phyloP scores from a whole-genome alignment of 1,140 invertebrate species.

The Drosophila cardini region DNA sequence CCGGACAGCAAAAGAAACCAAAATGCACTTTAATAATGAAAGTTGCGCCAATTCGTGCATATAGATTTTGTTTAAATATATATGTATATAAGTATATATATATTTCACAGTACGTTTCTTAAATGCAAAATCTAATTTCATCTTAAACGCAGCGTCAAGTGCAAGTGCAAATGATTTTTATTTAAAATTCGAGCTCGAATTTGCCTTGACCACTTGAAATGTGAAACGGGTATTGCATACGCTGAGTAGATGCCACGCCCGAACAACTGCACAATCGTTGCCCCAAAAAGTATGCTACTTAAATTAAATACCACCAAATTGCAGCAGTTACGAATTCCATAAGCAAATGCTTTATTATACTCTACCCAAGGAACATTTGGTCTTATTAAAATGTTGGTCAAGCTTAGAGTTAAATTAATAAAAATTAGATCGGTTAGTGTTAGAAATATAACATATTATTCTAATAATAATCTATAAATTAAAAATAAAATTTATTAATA shows the following conservation, averaged over 20 bases:
- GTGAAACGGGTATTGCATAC: constrained; percentile 18
- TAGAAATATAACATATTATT: too few relatives aligned
- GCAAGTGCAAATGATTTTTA: constrained; percentile 73
- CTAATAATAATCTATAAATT: not conserved
- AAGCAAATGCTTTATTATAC: not conserved
- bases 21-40: constrained; percentile 81
- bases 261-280: not conserved
- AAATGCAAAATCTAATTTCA: constrained; percentile 76
- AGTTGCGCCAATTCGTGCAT: constrained; percentile 60
- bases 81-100: too few relatives aligned
- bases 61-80: constrained; percentile 13
- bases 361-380: not conserved
- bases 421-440: too few relatives aligned
- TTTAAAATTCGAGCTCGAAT: constrained; percentile 65
- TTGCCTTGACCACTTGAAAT: constrained; percentile 23
- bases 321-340: not conserved
- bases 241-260: constrained; percentile 9
- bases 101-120: constrained; percentile 42
- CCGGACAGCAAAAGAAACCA: constrained; percentile 44
- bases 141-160: constrained; percentile 55
- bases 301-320: constrained; percentile 42
- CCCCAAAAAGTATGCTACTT: constrained; percentile 40
- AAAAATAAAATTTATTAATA: too few relatives aligned
- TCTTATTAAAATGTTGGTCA: not conserved
- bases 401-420: too few relatives aligned